These are phyloP conservation scores for Neomorphus geoffroyi DNA, from an alignment of 2,797 vertebrate species.

Conservation along the genomic window DNA sequence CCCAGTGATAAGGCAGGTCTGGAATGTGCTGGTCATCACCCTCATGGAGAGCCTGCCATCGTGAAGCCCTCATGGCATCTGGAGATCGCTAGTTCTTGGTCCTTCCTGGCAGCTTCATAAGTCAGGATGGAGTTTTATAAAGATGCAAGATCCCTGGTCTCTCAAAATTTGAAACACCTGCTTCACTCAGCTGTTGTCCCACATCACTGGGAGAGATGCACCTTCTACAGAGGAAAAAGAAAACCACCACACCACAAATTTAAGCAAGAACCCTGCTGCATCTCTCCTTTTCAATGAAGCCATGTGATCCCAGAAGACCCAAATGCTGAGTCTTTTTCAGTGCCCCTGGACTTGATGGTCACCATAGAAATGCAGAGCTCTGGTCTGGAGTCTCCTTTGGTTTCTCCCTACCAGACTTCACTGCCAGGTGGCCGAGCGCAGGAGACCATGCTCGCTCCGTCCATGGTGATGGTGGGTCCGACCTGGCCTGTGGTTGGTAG, in stretches of 20 bases:
- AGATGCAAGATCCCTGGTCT: neutral
- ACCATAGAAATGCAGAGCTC: neutral
- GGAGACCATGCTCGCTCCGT: neutral
- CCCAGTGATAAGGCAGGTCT: fast-evolving
- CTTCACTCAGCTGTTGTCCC: fast-evolving
- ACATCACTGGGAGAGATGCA: fast-evolving
- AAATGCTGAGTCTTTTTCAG: neutral
- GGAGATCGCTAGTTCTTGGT: neutral
- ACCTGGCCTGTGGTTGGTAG: neutral
- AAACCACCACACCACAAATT: fast-evolving
- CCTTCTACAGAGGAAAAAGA: neutral
- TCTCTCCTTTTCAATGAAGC: neutral
- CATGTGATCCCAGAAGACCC: neutral
- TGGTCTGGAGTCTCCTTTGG: neutral
- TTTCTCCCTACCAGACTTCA: neutral
- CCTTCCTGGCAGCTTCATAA: neutral
- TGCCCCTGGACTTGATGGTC: neutral
- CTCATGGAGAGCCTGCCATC: neutral
- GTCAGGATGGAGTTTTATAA: fast-evolving
- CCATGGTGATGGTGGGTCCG: neutral
- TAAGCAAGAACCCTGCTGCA: neutral
- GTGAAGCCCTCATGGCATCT: neutral
- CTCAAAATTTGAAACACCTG: neutral
- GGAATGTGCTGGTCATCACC: neutral
- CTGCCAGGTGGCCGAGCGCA: fast-evolving